Evolutionary conservation across 2,888 invertebrate genomes (phyloP), one percentile per base, ranked within the genome.

Genomic region (Coenonympha glycerion): DNA sequence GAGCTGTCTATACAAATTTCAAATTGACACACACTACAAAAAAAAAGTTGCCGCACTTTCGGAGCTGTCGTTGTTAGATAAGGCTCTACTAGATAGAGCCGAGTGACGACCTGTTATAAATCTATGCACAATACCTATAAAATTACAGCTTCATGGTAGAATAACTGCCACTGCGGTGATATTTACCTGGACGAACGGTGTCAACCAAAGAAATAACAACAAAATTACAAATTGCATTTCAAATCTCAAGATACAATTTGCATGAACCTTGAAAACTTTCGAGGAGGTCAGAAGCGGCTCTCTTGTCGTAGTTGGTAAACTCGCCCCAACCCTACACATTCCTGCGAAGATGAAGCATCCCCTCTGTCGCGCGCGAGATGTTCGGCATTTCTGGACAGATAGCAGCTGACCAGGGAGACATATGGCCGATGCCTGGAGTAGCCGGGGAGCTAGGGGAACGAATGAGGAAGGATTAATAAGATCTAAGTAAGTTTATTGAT

Each of bases 321-420:
- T 56, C 50, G 54, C 56, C 53, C 56, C 53, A 60, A 60, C 62
- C 62, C 59, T 57, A 54, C 56, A 53, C 59, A 57, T 59, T 58
- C 62, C 58, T 36, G 39, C 34, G 37, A 16, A 26, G 51, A 26
- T 47, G 41, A 21, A 49, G 34, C 45, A 42, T 46, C 37, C 56
- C 59, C 57, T 60, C 52, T 61, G 70, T 62, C 66, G 69, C 64
- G 81, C 81, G 31, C 31, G 64, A 71, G 71, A 78, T 74, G 77
- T 70, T 73, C 71, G 69, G 76, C 81, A 85, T 85, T 83, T 84
- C 81, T 83, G 82, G 85, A 85, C 82, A 79, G 79, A 84, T 83
- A 73, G 71, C 78, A 71, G 75, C 76, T 81, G 83, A 79, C 79
- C 79, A 68, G 77, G 66, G 81, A 83, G 84, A 85, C 85, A 82